Conservation (phyloP, 2,113 vertebrate genomes). For the Nibea albiflora region DNA sequence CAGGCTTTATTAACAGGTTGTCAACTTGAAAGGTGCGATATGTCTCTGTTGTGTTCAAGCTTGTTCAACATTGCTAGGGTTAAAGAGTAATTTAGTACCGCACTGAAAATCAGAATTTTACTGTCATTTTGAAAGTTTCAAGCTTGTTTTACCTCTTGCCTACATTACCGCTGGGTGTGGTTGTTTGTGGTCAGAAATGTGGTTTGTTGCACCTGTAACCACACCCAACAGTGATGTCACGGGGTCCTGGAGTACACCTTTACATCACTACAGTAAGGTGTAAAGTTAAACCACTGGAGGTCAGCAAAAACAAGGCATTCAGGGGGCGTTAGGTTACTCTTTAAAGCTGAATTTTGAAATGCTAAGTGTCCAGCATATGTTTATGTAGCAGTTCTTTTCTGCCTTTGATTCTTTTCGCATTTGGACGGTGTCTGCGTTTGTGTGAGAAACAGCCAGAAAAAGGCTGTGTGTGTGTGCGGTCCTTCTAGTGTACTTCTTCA, state of each 20-base stretch:
- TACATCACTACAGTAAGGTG: not conserved
- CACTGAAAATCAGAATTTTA: not conserved
- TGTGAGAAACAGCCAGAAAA: conserved; percentile 54
- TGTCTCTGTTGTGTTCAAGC: not conserved
- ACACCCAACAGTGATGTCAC: no score
- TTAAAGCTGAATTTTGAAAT: not conserved
- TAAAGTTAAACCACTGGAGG: not conserved
- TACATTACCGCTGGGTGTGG: not conserved
- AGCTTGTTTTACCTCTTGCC: not conserved
- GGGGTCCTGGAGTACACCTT: not conserved
- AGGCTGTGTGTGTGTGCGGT: conserved; percentile 68
- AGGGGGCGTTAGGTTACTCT: not conserved
- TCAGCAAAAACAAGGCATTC: not conserved
- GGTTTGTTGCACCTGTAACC: not conserved
- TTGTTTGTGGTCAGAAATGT: not conserved
- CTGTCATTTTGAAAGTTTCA: not conserved
- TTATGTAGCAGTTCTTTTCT: not conserved
- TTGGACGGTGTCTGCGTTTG: conserved; percentile 35
- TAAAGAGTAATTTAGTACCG: not conserved
- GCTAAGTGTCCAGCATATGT: not conserved
- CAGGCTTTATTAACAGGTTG: not conserved
- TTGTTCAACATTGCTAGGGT: not conserved
- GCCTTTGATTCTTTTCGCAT: not conserved
- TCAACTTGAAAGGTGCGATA: not conserved
- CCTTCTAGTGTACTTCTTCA: conserved; percentile 72